phyloP scores from a whole-genome alignment of 1,140 invertebrate species.

The Drosophila murphyi region DNA sequence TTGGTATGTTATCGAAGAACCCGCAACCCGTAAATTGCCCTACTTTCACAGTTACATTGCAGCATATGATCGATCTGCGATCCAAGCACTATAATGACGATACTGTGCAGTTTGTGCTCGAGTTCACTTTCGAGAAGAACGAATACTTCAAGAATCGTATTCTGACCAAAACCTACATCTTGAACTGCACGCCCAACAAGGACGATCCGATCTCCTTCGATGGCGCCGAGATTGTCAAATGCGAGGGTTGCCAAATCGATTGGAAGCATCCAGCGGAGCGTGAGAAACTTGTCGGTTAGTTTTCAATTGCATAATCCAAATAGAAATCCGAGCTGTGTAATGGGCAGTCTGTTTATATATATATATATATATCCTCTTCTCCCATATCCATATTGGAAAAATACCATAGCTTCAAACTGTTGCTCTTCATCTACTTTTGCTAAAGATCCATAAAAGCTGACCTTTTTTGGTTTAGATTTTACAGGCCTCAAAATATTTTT shows the following conservation, averaged over 20 bases:
- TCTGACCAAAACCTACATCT: slow-evolving; percentile 94
- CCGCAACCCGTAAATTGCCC: no score
- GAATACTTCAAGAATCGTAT: slow-evolving; percentile 94
- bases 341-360: background rate
- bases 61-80: slow-evolving; percentile 64
- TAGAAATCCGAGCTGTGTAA: no score
- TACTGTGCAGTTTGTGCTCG: slow-evolving; percentile 89
- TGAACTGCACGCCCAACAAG: slow-evolving; percentile 92
- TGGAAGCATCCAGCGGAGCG: slow-evolving; percentile 90
- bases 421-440: no score
- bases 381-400: no score
- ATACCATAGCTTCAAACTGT: no score
- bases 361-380: background rate
- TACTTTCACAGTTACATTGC: background rate
- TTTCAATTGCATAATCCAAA: slow-evolving; percentile 63
- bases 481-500: no score
- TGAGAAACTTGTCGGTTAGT: slow-evolving; percentile 92
- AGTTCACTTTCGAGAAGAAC: slow-evolving; percentile 95
- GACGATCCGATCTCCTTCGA: slow-evolving; percentile 95
- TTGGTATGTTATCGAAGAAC: slow-evolving; percentile 84
- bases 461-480: no score
- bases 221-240: slow-evolving; percentile 95
- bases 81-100: slow-evolving; percentile 57
- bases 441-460: no score
- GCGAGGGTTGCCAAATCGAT: slow-evolving; percentile 87